Conservation (phyloP, 2,888 invertebrate species). For the Cordylochernes scorpioides region DNA sequence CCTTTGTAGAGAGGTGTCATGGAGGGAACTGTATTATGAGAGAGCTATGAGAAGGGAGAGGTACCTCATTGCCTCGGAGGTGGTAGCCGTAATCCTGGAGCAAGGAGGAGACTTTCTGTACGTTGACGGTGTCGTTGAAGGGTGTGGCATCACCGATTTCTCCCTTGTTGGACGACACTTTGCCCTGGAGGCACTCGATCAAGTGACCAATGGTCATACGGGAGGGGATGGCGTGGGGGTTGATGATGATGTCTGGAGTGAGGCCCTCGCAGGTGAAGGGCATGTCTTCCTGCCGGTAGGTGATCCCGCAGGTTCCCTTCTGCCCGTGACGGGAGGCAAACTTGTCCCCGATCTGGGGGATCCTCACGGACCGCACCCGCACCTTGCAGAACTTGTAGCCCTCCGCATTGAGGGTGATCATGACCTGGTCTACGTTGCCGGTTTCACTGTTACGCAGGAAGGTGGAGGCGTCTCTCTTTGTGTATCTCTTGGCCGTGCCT, state of each 20-base stretch:
- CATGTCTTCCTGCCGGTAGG: conserved; percentile 93
- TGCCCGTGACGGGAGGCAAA: conserved; percentile 98
- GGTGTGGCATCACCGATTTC: conserved; percentile 99
- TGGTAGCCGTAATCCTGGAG: conserved; percentile 95
- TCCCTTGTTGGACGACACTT: conserved; percentile 80
- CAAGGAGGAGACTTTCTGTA: conserved; percentile 90
- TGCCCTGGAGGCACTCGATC: conserved; percentile 95
- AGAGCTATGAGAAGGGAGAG: too few species aligned
- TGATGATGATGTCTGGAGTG: conserved; percentile 96
- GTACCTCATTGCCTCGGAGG: conserved; percentile 40
- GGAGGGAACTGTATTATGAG: too few species aligned
- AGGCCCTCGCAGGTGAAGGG: conserved; percentile 85
- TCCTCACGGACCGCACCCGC: conserved; percentile 83
- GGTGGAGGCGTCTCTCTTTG: conserved; percentile 91
- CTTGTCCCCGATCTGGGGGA: conserved; percentile 98
- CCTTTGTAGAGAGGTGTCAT: too few species aligned
- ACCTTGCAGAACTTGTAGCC: conserved; percentile 99
- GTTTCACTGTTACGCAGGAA: conserved; percentile 95
- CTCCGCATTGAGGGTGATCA: conserved; percentile 80
- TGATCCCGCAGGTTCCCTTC: conserved; percentile 98
- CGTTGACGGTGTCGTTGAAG: conserved; percentile 97
- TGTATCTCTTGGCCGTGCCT: conserved; percentile 59
- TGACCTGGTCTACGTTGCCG: conserved; percentile 96
- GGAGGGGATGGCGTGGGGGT: conserved; percentile 97
- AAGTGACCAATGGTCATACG: conserved; percentile 99